phyloP scores from a whole-genome alignment of 1,140 invertebrate genomes.

The Hydropsyche tenuis region DNA sequence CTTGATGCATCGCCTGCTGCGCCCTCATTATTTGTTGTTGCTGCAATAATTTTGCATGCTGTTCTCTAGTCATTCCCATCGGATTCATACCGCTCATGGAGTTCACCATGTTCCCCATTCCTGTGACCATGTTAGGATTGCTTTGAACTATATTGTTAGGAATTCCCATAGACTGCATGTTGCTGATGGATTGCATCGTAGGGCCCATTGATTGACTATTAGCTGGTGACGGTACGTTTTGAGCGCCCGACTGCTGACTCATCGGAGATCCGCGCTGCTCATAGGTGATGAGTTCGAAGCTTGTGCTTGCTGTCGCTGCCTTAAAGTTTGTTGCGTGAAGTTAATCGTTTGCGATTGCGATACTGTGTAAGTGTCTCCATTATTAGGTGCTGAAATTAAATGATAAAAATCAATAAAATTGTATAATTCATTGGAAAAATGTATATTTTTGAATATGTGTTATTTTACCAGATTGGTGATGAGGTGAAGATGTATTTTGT shows the following conservation, averaged over 20 bases:
- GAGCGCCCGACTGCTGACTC: slow-evolving; percentile 42
- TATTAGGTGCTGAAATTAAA: slow-evolving; percentile 53
- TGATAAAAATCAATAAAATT: not conserved
- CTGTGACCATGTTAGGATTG: slow-evolving; percentile 50
- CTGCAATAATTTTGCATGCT: slow-evolving; percentile 70
- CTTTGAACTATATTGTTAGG: slow-evolving; percentile 38
- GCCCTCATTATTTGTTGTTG: slow-evolving; percentile 66
- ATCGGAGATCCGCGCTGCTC: slow-evolving; percentile 36
- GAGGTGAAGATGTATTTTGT: slow-evolving; percentile 51
- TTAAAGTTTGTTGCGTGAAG: slow-evolving; percentile 76
- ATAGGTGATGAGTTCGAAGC: slow-evolving; percentile 32
- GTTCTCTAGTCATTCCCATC: slow-evolving; percentile 63
- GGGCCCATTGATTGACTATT: slow-evolving; percentile 52
- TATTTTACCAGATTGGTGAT: slow-evolving; percentile 45
- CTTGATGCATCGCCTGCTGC: slow-evolving; percentile 55
- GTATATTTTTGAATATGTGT: not conserved
- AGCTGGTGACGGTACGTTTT: slow-evolving; percentile 50
- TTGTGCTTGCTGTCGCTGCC: slow-evolving; percentile 58
- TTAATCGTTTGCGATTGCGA: slow-evolving; percentile 84
- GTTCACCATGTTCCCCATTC: slow-evolving; percentile 43
- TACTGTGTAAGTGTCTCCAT: slow-evolving; percentile 71
- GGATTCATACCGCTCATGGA: slow-evolving; percentile 54
- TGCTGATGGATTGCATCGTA: slow-evolving; percentile 33
- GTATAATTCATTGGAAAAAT: not conserved
- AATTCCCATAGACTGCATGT: slow-evolving; percentile 44